phyloP scores from a whole-genome alignment of 1,140 invertebrate species.

The Mactra quadrangularis region DNA sequence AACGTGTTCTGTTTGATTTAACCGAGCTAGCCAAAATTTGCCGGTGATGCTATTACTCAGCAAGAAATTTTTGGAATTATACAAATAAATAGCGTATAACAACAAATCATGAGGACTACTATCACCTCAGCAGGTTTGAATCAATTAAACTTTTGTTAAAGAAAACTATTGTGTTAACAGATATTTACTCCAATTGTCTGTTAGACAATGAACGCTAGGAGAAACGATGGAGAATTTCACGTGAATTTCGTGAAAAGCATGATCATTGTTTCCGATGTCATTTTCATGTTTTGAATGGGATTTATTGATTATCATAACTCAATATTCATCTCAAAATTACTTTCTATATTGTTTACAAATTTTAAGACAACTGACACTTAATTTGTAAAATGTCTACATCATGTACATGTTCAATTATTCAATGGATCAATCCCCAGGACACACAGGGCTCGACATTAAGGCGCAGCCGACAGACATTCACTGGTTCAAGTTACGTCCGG shows the following conservation, averaged over 20 bases:
- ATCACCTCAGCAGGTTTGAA: constrained; percentile 66
- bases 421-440: too few species aligned
- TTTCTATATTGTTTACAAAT: too few species aligned
- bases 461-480: too few species aligned
- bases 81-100: not conserved
- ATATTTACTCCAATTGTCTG: not conserved
- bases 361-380: too few species aligned
- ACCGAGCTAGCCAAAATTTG: constrained; percentile 33
- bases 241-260: not conserved
- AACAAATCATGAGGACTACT: constrained; percentile 66
- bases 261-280: not conserved
- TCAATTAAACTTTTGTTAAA: not conserved
- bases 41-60: constrained; percentile 45
- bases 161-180: not conserved
- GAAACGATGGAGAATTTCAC: not conserved
- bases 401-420: too few species aligned
- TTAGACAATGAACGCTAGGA: not conserved
- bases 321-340: too few species aligned
- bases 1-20: not conserved
- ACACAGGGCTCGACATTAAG: too few species aligned
- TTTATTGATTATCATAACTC: not conserved
- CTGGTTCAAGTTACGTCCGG: too few species aligned
- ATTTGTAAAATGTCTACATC: too few species aligned
- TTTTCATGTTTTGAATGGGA: not conserved
- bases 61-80: not conserved